Base-by-base conservation (phyloP, 2,888 invertebrate species). In the Drosophila crucigera region DNA sequence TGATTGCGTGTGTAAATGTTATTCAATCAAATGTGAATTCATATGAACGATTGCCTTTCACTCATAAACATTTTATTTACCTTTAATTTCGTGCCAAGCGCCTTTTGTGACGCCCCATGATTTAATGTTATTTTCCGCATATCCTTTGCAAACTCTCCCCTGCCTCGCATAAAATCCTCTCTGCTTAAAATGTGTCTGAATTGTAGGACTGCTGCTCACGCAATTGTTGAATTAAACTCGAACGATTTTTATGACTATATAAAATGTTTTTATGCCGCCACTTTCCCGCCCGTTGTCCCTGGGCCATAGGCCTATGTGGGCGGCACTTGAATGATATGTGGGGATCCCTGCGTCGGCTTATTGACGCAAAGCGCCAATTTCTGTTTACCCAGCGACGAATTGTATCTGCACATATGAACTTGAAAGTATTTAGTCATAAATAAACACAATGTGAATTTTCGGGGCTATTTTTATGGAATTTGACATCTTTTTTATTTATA, bases 31-130 rank as follows among this genome's bases (percentile, higher is more conserved):
- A 89, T 80, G 89, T 70, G 77, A 86, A 86, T 89, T 90, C 84
- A 89, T 89, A 86, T 83, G 82, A 83, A 82, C 90, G 86, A 75
- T 77, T 77, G 76, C 87, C 78, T 65, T 90, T 69, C 83, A 85
- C 87, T 89, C 86, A 90, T 87, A 87, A 87, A 87, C 90, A 87
- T 87, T 87, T 87, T 87, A 87, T 87, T 87, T 87, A 90, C 91
- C 91, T 87, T 87, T 87, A 87, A 87, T 87, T 90, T 90, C 74
- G 87, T 83, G 84, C 75, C 76, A 84, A 86, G 87, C 91, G 73
- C 67, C 89, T 86, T 86, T 80, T 84, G 84, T 84, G 73, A 64
- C 74, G 72, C 68, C 68, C 76, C 71, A 76, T 80, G 91, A 86
- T 89, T 86, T 86, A 82, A 73, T 86, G 70, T 69, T 73, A 78